Base-by-base conservation (phyloP, 2,797 vertebrate genomes). In the Pseudotriccus pelzelni region DNA sequence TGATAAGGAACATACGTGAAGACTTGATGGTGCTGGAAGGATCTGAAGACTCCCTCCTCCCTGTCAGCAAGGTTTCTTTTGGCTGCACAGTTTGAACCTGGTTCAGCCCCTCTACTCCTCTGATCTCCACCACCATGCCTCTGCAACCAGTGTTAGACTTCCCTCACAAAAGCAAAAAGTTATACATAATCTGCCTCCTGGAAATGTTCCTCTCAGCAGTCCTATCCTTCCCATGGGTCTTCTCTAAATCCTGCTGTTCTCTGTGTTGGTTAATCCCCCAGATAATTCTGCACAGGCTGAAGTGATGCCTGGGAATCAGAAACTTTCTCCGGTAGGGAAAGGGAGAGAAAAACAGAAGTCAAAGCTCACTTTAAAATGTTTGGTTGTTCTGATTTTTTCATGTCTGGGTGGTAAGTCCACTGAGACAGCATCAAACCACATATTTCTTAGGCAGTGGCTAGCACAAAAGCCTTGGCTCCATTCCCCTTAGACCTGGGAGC, bases 281-380 rank as follows among this genome's bases (percentile, higher is more conserved):
- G 86, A 93, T 77, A 94, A 80, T 80, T 93, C 68, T 81, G 58
- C 47, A 27, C 25, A 21, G 47, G 32, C n/a, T 95, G 64, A 89
- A 72, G 30, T 25, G 55, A 81, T 76, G 80, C 37, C 46, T 95
- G 93, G 91, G 86, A 94, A 91, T 72, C 49, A 17, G 23, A 90
- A 80, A 46, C 30, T 77, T 67, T 74, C 74, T 62, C 67, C 46
- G 16, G 30, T 21, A 60, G 55, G 67, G 24, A 77, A 76, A 73
- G 11, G 11, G 32, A 69, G 59, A 63, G 49, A 66, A 72, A 73
- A 90, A 30, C 21, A 64, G 32, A 44, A 59, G 46, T 66, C 62
- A 78, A 74, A 89, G 17, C 56, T 80, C 7, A 12, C 27, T 96
- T 83, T 50, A 43, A 79, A 79, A n/a, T 70, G 13, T 49, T 34